These are phyloP conservation scores for Sinonovacula constricta DNA, from an alignment of 1,140 invertebrate genomes.

Conservation along the genomic window DNA sequence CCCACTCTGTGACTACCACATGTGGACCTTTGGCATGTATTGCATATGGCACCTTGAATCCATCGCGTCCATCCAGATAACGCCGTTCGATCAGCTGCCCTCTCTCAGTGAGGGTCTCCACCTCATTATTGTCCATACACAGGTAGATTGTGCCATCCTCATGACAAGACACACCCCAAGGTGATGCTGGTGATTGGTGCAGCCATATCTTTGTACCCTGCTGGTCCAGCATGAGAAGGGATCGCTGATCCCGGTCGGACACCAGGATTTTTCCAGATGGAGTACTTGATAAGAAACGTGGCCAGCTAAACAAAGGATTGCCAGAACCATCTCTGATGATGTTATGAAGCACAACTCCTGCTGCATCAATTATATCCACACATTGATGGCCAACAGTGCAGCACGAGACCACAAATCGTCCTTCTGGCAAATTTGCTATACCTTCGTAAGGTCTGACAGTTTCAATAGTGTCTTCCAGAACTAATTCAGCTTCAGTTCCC, in stretches of 20 bases:
- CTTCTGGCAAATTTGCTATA: slow-evolving; percentile 17
- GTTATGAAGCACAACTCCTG: slow-evolving; percentile 18
- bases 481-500: slow-evolving; percentile 2
- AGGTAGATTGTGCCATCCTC: slow-evolving; percentile 22
- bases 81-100: slow-evolving; percentile 12
- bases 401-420: slow-evolving; percentile 38
- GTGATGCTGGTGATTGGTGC: slow-evolving; percentile 19
- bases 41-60: slow-evolving; percentile 33
- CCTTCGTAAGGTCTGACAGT: slow-evolving; percentile 48
- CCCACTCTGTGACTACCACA: slow-evolving; percentile 46
- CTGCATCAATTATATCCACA: slow-evolving; percentile 38
- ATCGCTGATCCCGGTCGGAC: slow-evolving; percentile 36
- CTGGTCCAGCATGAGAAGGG: slow-evolving; percentile 19
- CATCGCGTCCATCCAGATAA: slow-evolving; percentile 30
- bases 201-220: slow-evolving; percentile 21
- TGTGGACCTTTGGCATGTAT: slow-evolving; percentile 18
- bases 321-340: slow-evolving; percentile 15
- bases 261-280: slow-evolving; percentile 41
- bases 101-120: slow-evolving; percentile 22
- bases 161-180: slow-evolving; percentile 46
- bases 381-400: slow-evolving; percentile 36
- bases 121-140: slow-evolving; percentile 37
- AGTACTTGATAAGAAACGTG: slow-evolving; percentile 39
- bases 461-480: slow-evolving; percentile 12
- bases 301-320: slow-evolving; percentile 32